Base-by-base conservation (phyloP, 2,113 vertebrate species). In the Datnioides undecimradiatus region DNA sequence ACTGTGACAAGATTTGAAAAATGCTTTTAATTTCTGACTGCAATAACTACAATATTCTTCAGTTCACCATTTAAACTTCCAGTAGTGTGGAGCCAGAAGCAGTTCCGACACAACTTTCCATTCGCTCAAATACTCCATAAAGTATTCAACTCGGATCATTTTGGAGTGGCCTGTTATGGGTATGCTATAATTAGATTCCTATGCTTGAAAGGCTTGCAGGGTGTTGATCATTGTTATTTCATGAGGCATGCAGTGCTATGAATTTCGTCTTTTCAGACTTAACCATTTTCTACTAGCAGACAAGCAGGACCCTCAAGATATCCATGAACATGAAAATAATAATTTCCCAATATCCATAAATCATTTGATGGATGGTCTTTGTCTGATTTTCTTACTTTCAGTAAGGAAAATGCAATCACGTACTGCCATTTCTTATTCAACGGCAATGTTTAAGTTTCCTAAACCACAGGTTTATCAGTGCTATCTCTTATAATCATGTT, bases 201-300 rank as follows among this genome's bases (percentile, higher is more conserved):
- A 5, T 34, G 71, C 77, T 66, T 76, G 79, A 85, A 81, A 80
- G 76, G 83, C 80, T 87, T 54, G 83, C 79, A 62, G 78, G 82
- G 67, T 87, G 77, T 85, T 87, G 82, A 88, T 91, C 85, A 85
- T 88, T 90, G 80, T 87, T 84, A 74, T 90, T 92, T 91, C 59
- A 89, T 91, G 78, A 89, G 68, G 82, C 78, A 43, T 36, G 75
- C 71, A 19, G 57, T 21, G 62, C 55, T 40, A 65, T 72, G 29
- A 81, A 79, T 86, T 79, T 80, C 66, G 17, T 62, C 59, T 60
- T 34, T 77, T 57, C 60, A 74, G 29, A 74, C 59, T 29, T 29
- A 6, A 74, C 34, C 33, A 54, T 51, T 82, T 69, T 69, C 59
- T 74, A 40, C 63, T 54, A 43, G 23, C 33, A 83, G 40, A 72